Conservation (phyloP, 1,140 invertebrate genomes). For the Aplysia californica region DNA sequence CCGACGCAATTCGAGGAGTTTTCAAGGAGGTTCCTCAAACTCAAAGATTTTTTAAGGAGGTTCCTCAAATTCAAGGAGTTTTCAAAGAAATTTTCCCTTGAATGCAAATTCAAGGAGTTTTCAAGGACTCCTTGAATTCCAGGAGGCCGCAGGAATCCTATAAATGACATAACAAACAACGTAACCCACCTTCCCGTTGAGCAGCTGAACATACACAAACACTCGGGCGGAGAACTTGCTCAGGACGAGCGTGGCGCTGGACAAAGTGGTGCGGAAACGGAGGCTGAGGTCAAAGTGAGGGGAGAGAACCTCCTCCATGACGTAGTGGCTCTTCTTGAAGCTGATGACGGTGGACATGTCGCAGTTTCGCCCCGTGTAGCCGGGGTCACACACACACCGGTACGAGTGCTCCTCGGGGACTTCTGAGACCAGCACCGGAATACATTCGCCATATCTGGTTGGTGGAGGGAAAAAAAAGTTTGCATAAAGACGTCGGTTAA, state of each 20-base stretch:
- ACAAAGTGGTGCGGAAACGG: slow-evolving; percentile 89
- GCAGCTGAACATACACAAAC: slow-evolving; percentile 27
- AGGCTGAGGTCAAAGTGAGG: slow-evolving; percentile 77
- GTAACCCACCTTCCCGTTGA: slow-evolving; percentile 27
- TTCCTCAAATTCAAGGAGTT: no score
- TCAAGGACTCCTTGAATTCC: no score
- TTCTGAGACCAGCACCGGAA: slow-evolving; percentile 80
- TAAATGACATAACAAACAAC: no score
- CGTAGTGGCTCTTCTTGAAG: slow-evolving; percentile 71
- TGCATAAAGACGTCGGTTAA: no score
- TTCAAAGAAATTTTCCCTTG: no score
- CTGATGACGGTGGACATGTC: slow-evolving; percentile 89
- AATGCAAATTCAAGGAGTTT: no score
- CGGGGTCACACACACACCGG: slow-evolving; percentile 81
- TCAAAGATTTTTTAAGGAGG: no score
- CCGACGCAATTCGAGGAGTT: no score
- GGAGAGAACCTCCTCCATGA: neutral
- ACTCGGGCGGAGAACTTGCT: slow-evolving; percentile 65
- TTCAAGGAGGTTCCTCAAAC: no score
- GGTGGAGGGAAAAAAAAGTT: no score
- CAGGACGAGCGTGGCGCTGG: slow-evolving; percentile 80
- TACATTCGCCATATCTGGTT: slow-evolving; percentile 57
- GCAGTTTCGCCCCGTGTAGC: slow-evolving; percentile 89
- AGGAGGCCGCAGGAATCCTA: no score
- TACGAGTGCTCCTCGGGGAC: slow-evolving; percentile 69